A percentile compares a stretch with the other conserved stretches of the same genome.
Conservation (phyloP, 2,888 invertebrate species). For the Zhuqinia jingwanae region DNA sequence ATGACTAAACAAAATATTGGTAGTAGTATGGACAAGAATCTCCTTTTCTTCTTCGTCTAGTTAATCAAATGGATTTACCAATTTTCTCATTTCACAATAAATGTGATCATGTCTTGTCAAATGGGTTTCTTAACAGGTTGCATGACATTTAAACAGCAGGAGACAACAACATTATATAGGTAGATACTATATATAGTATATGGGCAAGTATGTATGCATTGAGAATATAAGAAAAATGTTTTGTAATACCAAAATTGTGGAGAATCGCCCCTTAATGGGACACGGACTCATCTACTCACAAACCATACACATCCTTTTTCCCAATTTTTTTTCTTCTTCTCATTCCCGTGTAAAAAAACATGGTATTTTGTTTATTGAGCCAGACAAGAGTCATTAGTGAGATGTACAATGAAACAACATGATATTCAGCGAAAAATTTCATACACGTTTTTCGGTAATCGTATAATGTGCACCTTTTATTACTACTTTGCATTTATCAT, state of each 20-base stretch:
- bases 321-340: not conserved
- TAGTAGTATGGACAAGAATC: not conserved
- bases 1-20: constrained; percentile 22
- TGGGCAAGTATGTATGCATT: not conserved
- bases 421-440: constrained; percentile 3
- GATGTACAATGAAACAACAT: not conserved
- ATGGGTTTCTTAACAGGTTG: constrained; percentile 64
- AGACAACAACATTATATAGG: constrained; percentile 53
- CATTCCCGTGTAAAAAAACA: not conserved
- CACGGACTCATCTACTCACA: not conserved
- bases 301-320: not conserved
- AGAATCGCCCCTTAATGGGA: not conserved
- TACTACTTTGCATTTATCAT: constrained; percentile 34
- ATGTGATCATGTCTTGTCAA: constrained; percentile 62
- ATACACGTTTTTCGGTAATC: constrained; percentile 32
- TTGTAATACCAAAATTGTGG: too few relatives aligned
- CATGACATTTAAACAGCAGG: constrained; percentile 64
- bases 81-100: constrained; percentile 62
- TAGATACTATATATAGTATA: not conserved
- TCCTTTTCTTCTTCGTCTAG: constrained; percentile 2
- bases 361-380: not conserved
- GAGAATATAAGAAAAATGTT: not conserved
- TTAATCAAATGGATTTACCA: constrained; percentile 62
- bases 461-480: constrained; percentile 45
- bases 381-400: constrained; percentile 40